Conservation (phyloP, 2,797 vertebrate species). For the Anabas testudineus region DNA sequence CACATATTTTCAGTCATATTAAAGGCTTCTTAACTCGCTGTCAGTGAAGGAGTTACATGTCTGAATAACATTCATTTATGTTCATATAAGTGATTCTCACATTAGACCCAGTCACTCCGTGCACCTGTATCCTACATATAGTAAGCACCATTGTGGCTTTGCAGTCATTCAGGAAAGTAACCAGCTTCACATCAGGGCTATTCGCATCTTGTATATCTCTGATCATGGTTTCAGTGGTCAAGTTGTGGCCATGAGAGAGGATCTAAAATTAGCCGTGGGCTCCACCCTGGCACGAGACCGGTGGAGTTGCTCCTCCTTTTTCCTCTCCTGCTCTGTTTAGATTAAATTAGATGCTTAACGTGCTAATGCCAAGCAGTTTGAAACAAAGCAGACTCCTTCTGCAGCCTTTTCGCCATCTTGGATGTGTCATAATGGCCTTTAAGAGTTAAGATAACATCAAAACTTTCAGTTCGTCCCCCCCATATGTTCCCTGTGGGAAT, state of each 20-base stretch:
- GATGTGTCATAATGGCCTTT: neutral
- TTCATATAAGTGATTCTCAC: neutral
- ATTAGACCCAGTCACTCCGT: neutral
- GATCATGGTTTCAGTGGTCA: constrained; percentile 43
- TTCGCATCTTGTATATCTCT: constrained; percentile 33
- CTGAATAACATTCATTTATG: no score
- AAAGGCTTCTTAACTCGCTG: no score
- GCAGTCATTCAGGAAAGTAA: constrained; percentile 7
- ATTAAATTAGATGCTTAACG: constrained; percentile 19
- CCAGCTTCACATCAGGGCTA: constrained; percentile 14
- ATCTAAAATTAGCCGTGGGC: constrained; percentile 56
- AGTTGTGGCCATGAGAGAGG: constrained; percentile 6
- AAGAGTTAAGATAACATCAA: neutral
- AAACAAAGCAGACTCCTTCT: constrained; percentile 1
- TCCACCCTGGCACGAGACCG: constrained; percentile 60
- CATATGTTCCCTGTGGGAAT: neutral
- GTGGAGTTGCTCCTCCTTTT: constrained; percentile 9
- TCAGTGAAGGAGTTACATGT: no score
- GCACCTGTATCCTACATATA: constrained; percentile 9
- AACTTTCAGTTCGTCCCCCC: neutral
- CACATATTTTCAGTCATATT: no score
- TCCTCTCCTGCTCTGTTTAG: constrained; percentile 18
- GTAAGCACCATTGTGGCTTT: constrained; percentile 6
- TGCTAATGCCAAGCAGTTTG: constrained; percentile 11
- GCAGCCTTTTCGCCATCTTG: neutral